A percentile compares a stretch with the other conserved stretches of the same genome.
Evolutionary conservation across 1,140 invertebrate genomes (phyloP).

Genomic region (Drosophila athabasca): DNA sequence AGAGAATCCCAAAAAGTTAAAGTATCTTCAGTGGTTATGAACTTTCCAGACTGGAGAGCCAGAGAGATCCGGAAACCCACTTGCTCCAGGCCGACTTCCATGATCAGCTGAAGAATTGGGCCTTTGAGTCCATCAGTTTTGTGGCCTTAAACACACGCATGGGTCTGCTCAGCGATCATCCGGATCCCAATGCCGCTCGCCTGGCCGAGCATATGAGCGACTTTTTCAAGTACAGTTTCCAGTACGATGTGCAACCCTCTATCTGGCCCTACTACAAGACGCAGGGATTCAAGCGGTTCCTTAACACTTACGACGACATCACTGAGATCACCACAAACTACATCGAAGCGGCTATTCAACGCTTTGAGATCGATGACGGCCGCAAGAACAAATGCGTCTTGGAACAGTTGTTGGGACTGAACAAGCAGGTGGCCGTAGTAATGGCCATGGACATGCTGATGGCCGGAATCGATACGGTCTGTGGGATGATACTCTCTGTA

Average conservation of each 20-base stretch:
- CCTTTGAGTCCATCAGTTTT: conserved; percentile 88
- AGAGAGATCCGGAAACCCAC: conserved; percentile 84
- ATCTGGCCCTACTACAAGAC: conserved; percentile 87
- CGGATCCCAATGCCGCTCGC: conserved; percentile 83
- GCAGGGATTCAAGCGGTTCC: conserved; percentile 85
- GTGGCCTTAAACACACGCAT: conserved; percentile 86
- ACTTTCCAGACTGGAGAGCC: conserved; percentile 84
- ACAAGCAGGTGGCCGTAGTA: conserved; percentile 86
- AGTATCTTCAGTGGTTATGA: not conserved
- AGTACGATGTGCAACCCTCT: conserved; percentile 87
- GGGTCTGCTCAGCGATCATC: conserved; percentile 84
- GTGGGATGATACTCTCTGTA: fast-evolving
- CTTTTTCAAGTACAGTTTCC: conserved; percentile 84
- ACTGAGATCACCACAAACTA: conserved; percentile 65
- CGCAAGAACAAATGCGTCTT: conserved; percentile 85
- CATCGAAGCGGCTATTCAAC: conserved; percentile 69
- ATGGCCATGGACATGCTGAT: conserved; percentile 90
- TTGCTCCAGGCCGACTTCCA: conserved; percentile 86
- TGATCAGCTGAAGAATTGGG: conserved; percentile 88
- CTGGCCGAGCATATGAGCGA: conserved; percentile 86
- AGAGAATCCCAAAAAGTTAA: not conserved
- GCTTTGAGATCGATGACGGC: conserved; percentile 84
- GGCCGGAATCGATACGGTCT: conserved; percentile 91
- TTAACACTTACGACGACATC: conserved; percentile 83
- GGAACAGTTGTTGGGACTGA: conserved; percentile 86